phyloP scores from a whole-genome alignment of 1,140 invertebrate genomes.

The Brachionus paranguensis region DNA sequence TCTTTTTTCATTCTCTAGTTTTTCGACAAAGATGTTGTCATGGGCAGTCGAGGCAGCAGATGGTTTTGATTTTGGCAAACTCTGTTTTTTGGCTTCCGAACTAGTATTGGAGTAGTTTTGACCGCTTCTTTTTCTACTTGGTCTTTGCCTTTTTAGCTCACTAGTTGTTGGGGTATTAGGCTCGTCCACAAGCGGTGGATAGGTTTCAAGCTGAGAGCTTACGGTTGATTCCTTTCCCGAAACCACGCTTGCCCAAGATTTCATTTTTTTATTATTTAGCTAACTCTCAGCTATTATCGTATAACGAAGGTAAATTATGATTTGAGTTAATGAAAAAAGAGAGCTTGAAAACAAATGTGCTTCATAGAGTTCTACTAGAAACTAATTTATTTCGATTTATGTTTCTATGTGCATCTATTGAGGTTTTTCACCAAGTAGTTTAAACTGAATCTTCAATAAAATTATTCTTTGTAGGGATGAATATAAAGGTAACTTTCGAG shows the following conservation, averaged over 20 bases:
- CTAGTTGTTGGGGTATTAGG: not conserved
- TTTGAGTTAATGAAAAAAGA: not conserved
- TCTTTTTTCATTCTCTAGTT: conserved; percentile 12
- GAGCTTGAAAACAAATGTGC: conserved; percentile 20
- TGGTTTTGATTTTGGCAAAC: not conserved
- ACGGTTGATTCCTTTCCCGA: not conserved
- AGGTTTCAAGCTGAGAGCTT: not conserved
- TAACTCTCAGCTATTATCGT: not conserved
- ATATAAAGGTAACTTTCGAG: not conserved
- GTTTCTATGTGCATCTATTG: conserved; percentile 25
- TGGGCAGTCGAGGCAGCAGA: not conserved
- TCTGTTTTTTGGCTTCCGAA: not conserved
- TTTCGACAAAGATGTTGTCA: not conserved
- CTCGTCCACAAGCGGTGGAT: not conserved
- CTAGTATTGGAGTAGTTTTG: not conserved
- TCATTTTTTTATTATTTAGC: not conserved
- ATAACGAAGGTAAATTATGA: conserved; percentile 26
- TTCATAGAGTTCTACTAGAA: conserved; percentile 11
- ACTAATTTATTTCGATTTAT: not conserved
- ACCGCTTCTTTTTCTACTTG: not conserved
- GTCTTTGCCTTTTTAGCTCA: not conserved
- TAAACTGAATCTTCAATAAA: not conserved
- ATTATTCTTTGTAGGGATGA: not conserved
- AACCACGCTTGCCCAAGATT: conserved; percentile 13
- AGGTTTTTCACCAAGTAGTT: not conserved